These are phyloP conservation scores for Eupithecia subfuscata DNA, from an alignment of 2,888 invertebrate species.

Conservation along the genomic window DNA sequence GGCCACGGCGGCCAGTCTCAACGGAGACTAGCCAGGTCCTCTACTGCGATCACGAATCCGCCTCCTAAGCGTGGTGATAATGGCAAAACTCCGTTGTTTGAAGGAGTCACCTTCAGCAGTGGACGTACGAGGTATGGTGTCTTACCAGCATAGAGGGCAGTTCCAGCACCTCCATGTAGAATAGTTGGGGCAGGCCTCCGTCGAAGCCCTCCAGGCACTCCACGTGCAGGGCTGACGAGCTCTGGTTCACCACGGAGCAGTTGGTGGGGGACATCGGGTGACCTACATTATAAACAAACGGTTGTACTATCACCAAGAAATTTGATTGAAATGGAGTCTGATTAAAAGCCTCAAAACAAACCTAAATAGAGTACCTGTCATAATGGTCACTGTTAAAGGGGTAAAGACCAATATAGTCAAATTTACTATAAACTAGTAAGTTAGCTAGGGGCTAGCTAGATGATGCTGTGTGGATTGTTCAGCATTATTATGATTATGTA, in stretches of 20 bases:
- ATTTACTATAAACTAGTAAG: no score
- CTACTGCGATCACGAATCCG: background rate
- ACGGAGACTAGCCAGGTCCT: no score
- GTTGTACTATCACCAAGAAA: background rate
- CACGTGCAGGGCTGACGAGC: slow-evolving; percentile 85
- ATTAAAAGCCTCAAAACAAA: no score
- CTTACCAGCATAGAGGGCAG: slow-evolving; percentile 82
- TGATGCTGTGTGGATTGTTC: no score
- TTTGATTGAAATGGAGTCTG: no score
- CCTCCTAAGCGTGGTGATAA: background rate
- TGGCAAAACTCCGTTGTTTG: background rate
- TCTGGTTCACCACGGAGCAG: slow-evolving; percentile 93
- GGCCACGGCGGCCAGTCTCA: no score
- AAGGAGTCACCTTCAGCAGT: background rate
- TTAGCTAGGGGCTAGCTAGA: no score
- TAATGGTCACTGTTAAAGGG: no score
- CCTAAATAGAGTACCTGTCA: no score
- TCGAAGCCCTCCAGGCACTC: slow-evolving; percentile 93
- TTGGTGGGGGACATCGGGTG: slow-evolving; percentile 93
- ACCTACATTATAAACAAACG: slow-evolving; percentile 79
- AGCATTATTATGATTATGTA: no score
- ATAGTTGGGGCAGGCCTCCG: slow-evolving; percentile 92
- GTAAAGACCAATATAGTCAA: no score
- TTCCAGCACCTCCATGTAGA: slow-evolving; percentile 91
- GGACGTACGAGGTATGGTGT: background rate